Base-by-base conservation (phyloP, 1,140 invertebrate genomes). In the Stegodyphus dumicola region DNA sequence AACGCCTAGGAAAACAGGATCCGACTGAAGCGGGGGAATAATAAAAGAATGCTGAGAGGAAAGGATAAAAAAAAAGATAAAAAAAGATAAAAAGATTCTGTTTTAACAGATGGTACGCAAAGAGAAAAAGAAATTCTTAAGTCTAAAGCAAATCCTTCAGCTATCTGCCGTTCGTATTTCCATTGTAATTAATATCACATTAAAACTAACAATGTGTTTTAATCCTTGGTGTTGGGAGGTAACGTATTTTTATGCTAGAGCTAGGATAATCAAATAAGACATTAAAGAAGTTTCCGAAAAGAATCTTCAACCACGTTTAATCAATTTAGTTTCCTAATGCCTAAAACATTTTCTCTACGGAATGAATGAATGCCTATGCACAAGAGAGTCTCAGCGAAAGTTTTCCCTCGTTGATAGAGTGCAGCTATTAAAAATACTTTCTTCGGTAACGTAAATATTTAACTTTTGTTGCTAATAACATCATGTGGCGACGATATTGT, bases 171-270 rank as follows among this genome's bases (percentile, higher is more conserved):
- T 78, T 73, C 66, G 56, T 86, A 71, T 77, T 69, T 86, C 67
- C 76, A 73, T 73, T 78, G 66, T 86, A 86, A 86, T 86, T 78
- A 86, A 77, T 77, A 86, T 86, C 75, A 77, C 84, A 86, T 86
- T 77, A 78, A 86, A 86, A 86, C 84, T 86, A 86, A 73, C 84
- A 86, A 86, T 49, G 74, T 77, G 53, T 33, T 64, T 71, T 86
- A 86, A 86, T 86, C 84, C 84, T 78, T 77, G 67, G 81, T 75
- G 33, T 83, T 77, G 53, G 65, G 17, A 76, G 69, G 81, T 15
- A 18, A 67, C 66, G 71, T 60, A 85, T 85, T 75, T 85, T 76
- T 69, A 64, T 60, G 71, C 53, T 17, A 52, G 49, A 33, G 11
- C 9, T 48, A 7, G 49, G 51, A 64, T 75, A 77, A 85, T 73